Evolutionary conservation across 2,888 invertebrate species (phyloP).

Genomic region (Xestia c-nigrum): DNA sequence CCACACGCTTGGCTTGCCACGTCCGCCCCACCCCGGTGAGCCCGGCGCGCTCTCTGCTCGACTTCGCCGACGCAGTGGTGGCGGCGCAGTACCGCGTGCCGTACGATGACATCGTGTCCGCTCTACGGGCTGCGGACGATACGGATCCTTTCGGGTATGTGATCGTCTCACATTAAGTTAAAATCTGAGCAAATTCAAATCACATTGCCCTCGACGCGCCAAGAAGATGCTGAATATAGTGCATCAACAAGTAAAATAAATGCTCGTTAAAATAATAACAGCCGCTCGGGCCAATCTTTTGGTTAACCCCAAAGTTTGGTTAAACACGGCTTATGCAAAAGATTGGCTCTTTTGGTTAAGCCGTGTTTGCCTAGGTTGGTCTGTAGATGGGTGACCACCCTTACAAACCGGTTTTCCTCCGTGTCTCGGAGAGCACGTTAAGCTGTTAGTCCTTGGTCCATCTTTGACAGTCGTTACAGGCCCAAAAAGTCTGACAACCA

Average conservation of each 20-base stretch:
- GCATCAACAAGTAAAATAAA: neutral
- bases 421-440: too few relatives aligned
- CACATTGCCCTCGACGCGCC: neutral
- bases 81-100: constrained; percentile 68
- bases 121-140: constrained; percentile 5
- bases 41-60: constrained; percentile 79
- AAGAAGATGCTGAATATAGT: neutral
- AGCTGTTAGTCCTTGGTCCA: too few relatives aligned
- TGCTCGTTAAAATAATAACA: too few relatives aligned
- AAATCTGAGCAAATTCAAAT: neutral
- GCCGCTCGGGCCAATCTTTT: too few relatives aligned
- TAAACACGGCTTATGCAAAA: too few relatives aligned
- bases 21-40: constrained; percentile 66
- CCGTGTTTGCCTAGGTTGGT: too few relatives aligned
- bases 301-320: too few relatives aligned
- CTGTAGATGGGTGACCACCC: too few relatives aligned
- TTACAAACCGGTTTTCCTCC: too few relatives aligned
- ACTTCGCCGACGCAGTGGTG: constrained; percentile 71
- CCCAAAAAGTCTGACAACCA: too few relatives aligned
- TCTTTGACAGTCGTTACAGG: too few relatives aligned
- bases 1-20: constrained; percentile 77
- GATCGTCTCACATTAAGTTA: neutral
- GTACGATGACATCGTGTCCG: constrained; percentile 8
- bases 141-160: constrained; percentile 28
- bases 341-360: too few relatives aligned